Conservation (phyloP, 1,140 invertebrate genomes). For the Choristoneura fumiferana region DNA sequence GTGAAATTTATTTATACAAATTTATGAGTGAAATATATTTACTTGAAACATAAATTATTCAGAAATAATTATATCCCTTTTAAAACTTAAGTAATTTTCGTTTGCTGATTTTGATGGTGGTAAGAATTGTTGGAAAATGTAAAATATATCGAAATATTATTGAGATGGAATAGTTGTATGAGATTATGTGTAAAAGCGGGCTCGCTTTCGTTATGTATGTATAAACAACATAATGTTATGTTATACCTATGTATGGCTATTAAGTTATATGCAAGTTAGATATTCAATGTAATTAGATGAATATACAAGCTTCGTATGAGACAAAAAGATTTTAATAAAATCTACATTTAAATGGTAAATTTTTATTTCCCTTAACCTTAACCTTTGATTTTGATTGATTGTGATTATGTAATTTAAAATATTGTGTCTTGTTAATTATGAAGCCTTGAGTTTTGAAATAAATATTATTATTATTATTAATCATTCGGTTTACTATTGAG, state of each 20-base stretch:
- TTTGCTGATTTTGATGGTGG: slow-evolving; percentile 11
- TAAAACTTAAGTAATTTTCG: not conserved
- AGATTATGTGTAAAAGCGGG: not conserved
- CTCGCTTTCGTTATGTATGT: slow-evolving; percentile 4
- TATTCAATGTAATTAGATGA: slow-evolving; percentile 62
- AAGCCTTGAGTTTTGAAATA: no score
- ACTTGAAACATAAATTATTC: slow-evolving; percentile 1
- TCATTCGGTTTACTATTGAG: no score
- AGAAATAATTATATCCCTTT: not conserved
- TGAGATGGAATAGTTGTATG: no score
- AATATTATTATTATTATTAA: no score
- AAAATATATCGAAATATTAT: slow-evolving; percentile 10
- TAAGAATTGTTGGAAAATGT: slow-evolving; percentile 7
- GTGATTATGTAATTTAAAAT: no score
- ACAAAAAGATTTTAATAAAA: slow-evolving; percentile 72
- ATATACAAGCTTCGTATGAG: slow-evolving; percentile 71
- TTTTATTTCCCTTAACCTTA: slow-evolving; percentile 29
- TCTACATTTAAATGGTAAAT: slow-evolving; percentile 54
- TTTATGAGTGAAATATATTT: slow-evolving; percentile 11
- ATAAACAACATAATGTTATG: slow-evolving; percentile 7
- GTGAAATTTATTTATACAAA: slow-evolving; percentile 11
- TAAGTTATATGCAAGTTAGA: slow-evolving; percentile 48
- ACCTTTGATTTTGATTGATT: no score
- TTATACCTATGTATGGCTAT: slow-evolving; percentile 13
- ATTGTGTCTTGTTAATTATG: no score